phyloP scores from a whole-genome alignment of 2,797 vertebrate species.

The Heliangelus exortis region DNA sequence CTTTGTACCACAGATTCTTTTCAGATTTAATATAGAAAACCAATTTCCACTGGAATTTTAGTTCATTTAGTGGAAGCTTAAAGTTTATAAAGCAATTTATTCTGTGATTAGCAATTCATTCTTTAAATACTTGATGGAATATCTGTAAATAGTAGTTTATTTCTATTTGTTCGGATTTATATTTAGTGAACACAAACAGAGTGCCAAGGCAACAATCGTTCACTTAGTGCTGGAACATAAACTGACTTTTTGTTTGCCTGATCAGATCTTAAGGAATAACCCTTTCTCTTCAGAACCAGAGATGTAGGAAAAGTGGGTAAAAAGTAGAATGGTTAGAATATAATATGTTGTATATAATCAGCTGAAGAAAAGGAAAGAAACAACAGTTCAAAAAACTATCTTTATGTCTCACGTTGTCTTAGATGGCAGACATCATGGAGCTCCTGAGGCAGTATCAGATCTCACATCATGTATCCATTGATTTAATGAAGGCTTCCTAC shows the following conservation, averaged over 20 bases:
- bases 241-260: not conserved
- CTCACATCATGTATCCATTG: not conserved
- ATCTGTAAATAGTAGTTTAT: not conserved
- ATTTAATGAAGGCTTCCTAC: not conserved
- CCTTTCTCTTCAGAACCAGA: not conserved
- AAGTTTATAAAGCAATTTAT: not conserved
- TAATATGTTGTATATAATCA: not conserved
- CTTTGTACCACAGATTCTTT: not conserved
- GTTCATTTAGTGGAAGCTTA: not conserved
- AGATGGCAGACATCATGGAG: not conserved
- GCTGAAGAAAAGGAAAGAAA: not conserved
- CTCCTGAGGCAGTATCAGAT: not conserved
- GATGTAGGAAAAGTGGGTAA: not conserved
- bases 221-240: not conserved
- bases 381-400: not conserved
- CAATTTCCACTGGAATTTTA: not conserved
- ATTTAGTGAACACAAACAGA: not conserved
- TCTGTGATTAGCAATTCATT: not conserved
- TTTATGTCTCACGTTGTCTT: not conserved
- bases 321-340: not conserved
- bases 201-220: fast-evolving
- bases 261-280: not conserved
- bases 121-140: not conserved
- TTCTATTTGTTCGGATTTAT: not conserved
- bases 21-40: not conserved